These are phyloP conservation scores for Eupeodes latifasciatus DNA, from an alignment of 2,888 invertebrate genomes.

Conservation along the genomic window DNA sequence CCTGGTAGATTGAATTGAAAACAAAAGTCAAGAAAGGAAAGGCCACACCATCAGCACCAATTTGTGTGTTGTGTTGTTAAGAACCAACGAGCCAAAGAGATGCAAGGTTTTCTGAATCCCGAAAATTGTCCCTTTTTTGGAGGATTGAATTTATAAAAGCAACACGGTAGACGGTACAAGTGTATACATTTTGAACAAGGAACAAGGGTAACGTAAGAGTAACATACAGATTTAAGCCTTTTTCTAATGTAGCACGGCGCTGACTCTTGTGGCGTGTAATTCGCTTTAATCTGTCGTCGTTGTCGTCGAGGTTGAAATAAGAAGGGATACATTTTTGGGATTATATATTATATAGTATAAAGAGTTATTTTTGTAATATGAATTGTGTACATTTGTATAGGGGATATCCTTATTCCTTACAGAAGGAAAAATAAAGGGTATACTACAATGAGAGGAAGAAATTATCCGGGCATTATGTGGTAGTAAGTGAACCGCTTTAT, in stretches of 20 bases:
- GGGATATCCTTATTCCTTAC: constrained; percentile 12
- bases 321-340: constrained; percentile 34
- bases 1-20: neutral
- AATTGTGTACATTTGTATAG: constrained; percentile 19
- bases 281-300: constrained; percentile 62
- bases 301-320: constrained; percentile 37
- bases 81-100: neutral
- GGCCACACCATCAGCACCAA: too few species aligned
- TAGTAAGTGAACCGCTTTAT: constrained; percentile 66
- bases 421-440: constrained; percentile 25
- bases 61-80: constrained; percentile 11
- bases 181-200: neutral
- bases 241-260: constrained; percentile 6
- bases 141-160: constrained; percentile 46
- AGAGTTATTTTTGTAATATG: constrained; percentile 54
- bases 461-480: constrained; percentile 60
- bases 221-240: constrained; percentile 40
- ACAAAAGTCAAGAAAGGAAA: constrained; percentile 59
- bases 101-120: constrained; percentile 1
- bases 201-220: neutral
- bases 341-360: neutral
- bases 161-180: constrained; percentile 7
- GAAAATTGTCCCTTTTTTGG: constrained; percentile 19
- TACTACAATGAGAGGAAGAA: constrained; percentile 34
- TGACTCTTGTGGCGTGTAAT: constrained; percentile 64